These are phyloP conservation scores for Phenganax subtilis DNA, from an alignment of 92 coral and sea anemone species.

Conservation along the genomic window DNA sequence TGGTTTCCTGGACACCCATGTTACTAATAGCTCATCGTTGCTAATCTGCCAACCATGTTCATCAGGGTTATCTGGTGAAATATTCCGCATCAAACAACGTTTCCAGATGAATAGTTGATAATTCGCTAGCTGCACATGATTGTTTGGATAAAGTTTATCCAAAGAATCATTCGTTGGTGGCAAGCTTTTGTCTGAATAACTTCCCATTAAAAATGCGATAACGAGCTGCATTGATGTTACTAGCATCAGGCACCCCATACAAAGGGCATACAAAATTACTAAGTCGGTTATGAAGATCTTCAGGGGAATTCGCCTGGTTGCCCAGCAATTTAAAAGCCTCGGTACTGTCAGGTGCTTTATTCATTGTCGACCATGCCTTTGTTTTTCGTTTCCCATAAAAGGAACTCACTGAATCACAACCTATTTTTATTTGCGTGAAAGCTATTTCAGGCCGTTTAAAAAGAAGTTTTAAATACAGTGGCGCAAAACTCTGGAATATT, in stretches of 20 bases:
- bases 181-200: neutral
- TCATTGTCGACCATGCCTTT: neutral
- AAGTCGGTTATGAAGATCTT: neutral
- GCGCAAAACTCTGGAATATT: too few species aligned
- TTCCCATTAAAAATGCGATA: conserved; percentile 33
- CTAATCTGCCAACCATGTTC: neutral
- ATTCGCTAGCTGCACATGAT: neutral
- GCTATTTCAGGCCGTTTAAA: too few species aligned
- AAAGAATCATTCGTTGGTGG: neutral
- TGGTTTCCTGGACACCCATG: neutral
- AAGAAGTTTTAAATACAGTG: too few species aligned
- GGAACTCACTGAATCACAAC: too few species aligned
- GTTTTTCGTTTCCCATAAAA: conserved; percentile 6
- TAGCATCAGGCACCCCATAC: conserved; percentile 13
- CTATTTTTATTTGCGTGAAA: too few species aligned
- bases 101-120: conserved; percentile 20
- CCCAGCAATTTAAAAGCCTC: neutral
- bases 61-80: too few species aligned
- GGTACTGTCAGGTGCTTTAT: neutral
- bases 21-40: neutral
- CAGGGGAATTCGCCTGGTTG: neutral
- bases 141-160: too few species aligned
- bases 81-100: too few species aligned
- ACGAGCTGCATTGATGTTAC: conserved; percentile 19
- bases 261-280: conserved; percentile 25